A percentile compares a stretch with the other conserved stretches of the same genome.
phyloP scores from a whole-genome alignment of 2,113 vertebrate species.

The Ictalurus furcatus region DNA sequence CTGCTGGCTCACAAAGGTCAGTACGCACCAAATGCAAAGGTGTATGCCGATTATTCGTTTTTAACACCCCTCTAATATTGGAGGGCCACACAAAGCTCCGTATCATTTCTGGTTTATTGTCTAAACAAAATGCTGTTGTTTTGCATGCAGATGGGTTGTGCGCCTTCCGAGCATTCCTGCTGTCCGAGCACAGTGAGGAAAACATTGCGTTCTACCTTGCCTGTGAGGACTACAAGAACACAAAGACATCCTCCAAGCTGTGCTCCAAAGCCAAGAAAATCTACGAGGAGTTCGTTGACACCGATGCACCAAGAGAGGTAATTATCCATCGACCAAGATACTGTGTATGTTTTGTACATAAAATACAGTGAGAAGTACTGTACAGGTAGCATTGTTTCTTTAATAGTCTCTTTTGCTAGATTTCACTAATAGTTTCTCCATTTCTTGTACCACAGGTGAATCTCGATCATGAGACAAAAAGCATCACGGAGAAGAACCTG shows the following conservation, averaged over 20 bases:
- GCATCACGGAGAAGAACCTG: slow-evolving; percentile 79
- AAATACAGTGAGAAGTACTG: neutral
- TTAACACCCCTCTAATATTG: neutral
- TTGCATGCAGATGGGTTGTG: slow-evolving; percentile 80
- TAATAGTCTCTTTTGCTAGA: neutral
- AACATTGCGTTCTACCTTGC: slow-evolving; percentile 96
- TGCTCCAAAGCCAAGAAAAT: slow-evolving; percentile 84
- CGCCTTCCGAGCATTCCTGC: slow-evolving; percentile 86
- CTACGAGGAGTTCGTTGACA: slow-evolving; percentile 87
- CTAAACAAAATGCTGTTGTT: neutral
- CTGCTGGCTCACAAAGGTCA: slow-evolving; percentile 90
- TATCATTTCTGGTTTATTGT: no score
- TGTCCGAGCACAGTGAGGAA: slow-evolving; percentile 93
- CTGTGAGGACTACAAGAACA: slow-evolving; percentile 88
- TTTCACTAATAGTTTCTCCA: neutral
- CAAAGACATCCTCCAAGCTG: slow-evolving; percentile 77
- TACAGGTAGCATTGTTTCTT: neutral
- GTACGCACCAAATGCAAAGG: slow-evolving; percentile 50
- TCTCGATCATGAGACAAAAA: slow-evolving; percentile 85
- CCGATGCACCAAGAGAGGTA: slow-evolving; percentile 88
- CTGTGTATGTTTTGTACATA: neutral
- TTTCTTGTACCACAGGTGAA: slow-evolving; percentile 79
- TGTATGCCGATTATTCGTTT: neutral
- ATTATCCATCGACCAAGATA: slow-evolving; percentile 36
- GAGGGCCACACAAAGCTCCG: no score